Conservation (phyloP, 2,113 vertebrate genomes). For the human (Homo sapiens) region DNA sequence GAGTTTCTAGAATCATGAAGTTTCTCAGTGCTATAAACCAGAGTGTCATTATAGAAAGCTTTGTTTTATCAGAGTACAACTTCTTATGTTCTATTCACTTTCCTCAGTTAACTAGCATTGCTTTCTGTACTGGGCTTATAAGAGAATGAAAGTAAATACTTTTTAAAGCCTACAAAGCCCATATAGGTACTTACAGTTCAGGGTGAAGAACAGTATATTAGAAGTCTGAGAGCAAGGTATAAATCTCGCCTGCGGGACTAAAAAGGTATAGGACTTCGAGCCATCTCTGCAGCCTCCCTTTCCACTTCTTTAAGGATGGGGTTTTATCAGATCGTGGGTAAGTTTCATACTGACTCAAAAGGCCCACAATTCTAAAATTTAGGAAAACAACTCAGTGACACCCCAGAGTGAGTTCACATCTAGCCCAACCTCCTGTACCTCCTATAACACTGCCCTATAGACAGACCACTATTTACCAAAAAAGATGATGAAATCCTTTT, state of each 20-base stretch:
- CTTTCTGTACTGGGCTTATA: not conserved
- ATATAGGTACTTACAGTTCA: not conserved
- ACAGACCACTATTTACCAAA: not conserved
- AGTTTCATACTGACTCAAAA: not conserved
- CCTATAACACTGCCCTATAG: not conserved
- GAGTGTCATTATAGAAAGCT: not conserved
- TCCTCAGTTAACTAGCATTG: not conserved
- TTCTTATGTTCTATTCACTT: not conserved
- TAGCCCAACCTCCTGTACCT: not conserved
- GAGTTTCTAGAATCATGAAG: not conserved
- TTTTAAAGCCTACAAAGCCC: not conserved
- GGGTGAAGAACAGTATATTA: not conserved
- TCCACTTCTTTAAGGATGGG: constrained; percentile 49
- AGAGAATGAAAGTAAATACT: not conserved
- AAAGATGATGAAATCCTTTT: not conserved
- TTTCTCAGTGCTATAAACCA: not conserved
- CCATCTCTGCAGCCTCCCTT: constrained; percentile 27
- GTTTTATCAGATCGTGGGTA: not conserved
- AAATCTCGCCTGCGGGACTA: constrained; percentile 41
- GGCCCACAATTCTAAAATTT: not conserved
- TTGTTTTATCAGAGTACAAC: not conserved
- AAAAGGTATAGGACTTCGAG: not conserved
- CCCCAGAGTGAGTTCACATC: not conserved
- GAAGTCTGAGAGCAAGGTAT: not conserved
- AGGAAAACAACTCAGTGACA: not conserved